Evolutionary conservation across 1,140 invertebrate species (phyloP), one percentile per base, ranked within the genome.

Genomic region (Ostrea denselamellosa): DNA sequence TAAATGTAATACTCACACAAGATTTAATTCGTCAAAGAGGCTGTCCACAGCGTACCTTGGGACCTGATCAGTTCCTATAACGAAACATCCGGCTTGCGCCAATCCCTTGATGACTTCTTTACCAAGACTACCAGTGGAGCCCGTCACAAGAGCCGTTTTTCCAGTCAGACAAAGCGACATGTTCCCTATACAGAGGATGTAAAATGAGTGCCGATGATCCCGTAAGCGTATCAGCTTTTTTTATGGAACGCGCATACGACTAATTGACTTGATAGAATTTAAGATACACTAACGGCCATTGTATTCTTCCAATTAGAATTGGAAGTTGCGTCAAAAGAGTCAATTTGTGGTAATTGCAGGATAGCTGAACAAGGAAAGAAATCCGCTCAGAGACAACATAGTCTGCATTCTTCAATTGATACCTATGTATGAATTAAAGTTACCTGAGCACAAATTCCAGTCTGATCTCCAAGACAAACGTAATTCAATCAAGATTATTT

Each of bases 101-200:
- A 71, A 71, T 25, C 22, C 68, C 22, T 71, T 71, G 68, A 71
- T 34, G 10, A 71, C 22, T 8, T n/a, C 22, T 71, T 28, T 71
- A 71, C 68, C 68, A 10, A 71, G 22, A 2, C 10, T 25, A 10
- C 68, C 68, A 9, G 28, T 71, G 22, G 28, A 25, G 8, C 68
- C 68, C 22, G 68, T 71, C 9, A 71, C 68, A 25, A 71, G 28
- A 25, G 68, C 68, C 8, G 68, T 71, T 25, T 71, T 71, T 34
- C 68, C 68, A 28, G 22, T 34, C 28, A 71, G 68, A 71, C 68
- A 28, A 34, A 71, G 68, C 9, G 68, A 28, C 68, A 71, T 71
- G 22, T 28, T 71, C 28, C 22, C 68, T 71, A 22, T 3, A 28
- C 7, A 17, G n/a, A 62, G 2, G n/a, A 0, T 62, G 56, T 19